A percentile compares a stretch with the other conserved stretches of the same genome.
Evolutionary conservation across 2,113 vertebrate species (phyloP).

Genomic region (Gallinago jamesoni): DNA sequence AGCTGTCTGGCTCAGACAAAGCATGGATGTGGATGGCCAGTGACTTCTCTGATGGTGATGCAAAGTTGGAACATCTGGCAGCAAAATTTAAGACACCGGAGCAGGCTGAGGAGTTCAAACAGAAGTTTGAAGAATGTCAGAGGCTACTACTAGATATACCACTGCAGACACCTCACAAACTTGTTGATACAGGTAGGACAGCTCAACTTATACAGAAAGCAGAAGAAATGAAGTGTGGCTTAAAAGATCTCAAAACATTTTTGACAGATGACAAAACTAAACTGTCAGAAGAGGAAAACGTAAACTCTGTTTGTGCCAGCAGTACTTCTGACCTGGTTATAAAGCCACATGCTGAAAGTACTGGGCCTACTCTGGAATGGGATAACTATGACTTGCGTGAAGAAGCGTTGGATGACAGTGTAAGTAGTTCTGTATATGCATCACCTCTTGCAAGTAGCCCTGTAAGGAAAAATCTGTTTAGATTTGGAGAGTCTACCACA

Average conservation of each 20-base stretch:
- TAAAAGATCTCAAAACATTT: constrained; percentile 94
- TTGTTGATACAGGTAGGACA: constrained; percentile 90
- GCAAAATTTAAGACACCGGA: constrained; percentile 95
- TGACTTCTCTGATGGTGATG: constrained; percentile 95
- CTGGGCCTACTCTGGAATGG: constrained; percentile 89
- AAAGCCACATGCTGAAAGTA: constrained; percentile 80
- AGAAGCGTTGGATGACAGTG: constrained; percentile 85
- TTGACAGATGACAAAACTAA: constrained; percentile 90
- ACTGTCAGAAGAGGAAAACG: constrained; percentile 77
- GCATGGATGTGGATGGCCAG: constrained; percentile 97
- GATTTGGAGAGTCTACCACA: constrained; percentile 92
- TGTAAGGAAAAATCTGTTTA: constrained; percentile 89
- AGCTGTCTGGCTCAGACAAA: constrained; percentile 91
- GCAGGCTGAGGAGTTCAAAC: constrained; percentile 92
- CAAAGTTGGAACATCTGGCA: constrained; percentile 88
- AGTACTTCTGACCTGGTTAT: constrained; percentile 69
- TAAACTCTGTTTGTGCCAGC: constrained; percentile 22
- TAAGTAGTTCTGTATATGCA: constrained; percentile 84
- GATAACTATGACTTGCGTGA: constrained; percentile 90
- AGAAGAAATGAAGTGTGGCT: constrained; percentile 96
- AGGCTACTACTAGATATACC: constrained; percentile 92
- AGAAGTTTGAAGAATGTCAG: constrained; percentile 96
- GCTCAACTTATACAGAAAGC: constrained; percentile 95
- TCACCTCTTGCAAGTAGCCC: constrained; percentile 86
- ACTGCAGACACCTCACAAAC: constrained; percentile 95